Evolutionary conservation across 2,113 vertebrate genomes (phyloP).

Genomic region (Hemiprocne comata): DNA sequence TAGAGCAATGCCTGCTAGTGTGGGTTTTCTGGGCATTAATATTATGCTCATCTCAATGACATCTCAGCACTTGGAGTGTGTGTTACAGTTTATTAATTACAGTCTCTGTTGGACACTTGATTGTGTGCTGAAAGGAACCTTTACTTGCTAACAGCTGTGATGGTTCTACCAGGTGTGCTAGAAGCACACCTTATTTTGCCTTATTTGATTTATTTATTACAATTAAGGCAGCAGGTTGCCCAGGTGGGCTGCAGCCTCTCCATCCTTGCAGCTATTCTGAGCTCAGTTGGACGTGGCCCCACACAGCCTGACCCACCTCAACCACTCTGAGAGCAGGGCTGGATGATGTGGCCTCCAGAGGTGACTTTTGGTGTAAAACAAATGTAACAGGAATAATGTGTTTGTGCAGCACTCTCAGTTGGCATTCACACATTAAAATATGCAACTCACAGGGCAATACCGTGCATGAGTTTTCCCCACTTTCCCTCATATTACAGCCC

Average conservation of each 20-base stretch:
- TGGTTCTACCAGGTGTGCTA: background rate
- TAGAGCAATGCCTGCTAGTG: slow-evolving; percentile 22
- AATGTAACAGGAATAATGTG: rapidly evolving
- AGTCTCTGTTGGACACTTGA: background rate
- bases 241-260: background rate
- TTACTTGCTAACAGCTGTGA: rapidly evolving
- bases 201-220: background rate
- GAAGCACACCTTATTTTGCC: background rate
- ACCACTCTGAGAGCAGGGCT: background rate
- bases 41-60: rapidly evolving
- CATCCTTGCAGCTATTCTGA: background rate
- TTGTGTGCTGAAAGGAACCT: too few species aligned
- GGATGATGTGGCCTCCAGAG: rapidly evolving
- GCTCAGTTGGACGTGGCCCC: rapidly evolving
- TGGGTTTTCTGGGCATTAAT: background rate
- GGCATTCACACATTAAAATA: background rate
- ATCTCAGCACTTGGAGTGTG: background rate
- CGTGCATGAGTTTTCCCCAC: background rate
- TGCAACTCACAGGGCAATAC: background rate
- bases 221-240: background rate
- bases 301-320: background rate
- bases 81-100: background rate
- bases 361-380: background rate
- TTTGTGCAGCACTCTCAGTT: background rate
- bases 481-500: background rate